These are phyloP conservation scores for Steinernema hermaphroditum DNA, from an alignment of 2,888 invertebrate genomes.

Conservation along the genomic window DNA sequence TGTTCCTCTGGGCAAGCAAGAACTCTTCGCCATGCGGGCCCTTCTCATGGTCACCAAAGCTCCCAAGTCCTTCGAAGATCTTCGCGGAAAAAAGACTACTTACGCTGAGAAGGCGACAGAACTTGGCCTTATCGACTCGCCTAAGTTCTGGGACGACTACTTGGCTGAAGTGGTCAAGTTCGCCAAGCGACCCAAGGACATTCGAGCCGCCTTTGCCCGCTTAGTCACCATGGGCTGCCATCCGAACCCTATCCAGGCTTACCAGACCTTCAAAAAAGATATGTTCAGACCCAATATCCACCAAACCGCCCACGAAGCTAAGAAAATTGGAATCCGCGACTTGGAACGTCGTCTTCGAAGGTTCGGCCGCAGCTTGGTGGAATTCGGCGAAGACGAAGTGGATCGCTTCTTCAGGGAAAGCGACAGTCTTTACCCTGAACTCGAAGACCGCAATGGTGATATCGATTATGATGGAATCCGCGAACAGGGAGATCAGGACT, in stretches of 20 bases:
- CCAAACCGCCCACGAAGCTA: background rate
- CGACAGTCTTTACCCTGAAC: background rate
- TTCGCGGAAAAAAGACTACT: background rate
- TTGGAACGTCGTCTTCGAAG: background rate
- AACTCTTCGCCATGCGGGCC: background rate
- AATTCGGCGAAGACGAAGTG: background rate
- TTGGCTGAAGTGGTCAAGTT: background rate
- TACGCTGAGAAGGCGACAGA: background rate
- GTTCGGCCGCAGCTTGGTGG: background rate
- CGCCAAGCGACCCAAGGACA: background rate
- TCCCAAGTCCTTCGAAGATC: background rate
- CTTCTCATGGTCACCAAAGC: background rate
- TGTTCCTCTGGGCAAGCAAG: background rate
- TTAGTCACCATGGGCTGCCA: background rate
- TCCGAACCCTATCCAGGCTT: background rate
- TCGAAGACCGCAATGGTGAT: background rate
- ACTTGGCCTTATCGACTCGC: background rate
- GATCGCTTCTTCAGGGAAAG: background rate
- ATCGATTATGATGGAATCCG: no score
- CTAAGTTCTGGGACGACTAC: slow-evolving; percentile 6
- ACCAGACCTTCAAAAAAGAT: background rate
- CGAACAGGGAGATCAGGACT: no score
- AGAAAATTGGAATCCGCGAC: background rate
- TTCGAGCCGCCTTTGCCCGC: background rate
- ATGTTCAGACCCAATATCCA: background rate